Evolutionary conservation across 2,888 invertebrate genomes (phyloP).

Genomic region (Sepiola atlantica): DNA sequence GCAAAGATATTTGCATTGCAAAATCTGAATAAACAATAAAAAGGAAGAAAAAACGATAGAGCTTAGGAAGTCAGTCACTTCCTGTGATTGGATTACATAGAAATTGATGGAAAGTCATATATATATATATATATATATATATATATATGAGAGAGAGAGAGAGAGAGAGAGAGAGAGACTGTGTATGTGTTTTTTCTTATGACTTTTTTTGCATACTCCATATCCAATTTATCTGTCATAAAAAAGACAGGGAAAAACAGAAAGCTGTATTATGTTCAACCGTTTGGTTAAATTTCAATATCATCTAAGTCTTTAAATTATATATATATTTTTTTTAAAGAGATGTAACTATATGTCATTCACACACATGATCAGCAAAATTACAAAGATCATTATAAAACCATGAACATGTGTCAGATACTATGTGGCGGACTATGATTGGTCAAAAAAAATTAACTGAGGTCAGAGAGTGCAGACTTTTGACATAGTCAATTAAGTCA

Average conservation of each 20-base stretch:
- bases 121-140: too few relatives aligned
- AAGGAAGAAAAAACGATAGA: background rate
- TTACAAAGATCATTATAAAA: too few relatives aligned
- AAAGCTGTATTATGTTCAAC: background rate
- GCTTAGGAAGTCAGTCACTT: background rate
- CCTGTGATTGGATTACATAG: slow-evolving; percentile 32
- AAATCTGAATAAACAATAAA: background rate
- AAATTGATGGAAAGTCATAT: background rate
- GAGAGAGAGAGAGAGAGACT: too few relatives aligned
- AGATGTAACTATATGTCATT: background rate
- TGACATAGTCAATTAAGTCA: too few relatives aligned
- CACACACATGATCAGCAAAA: too few relatives aligned
- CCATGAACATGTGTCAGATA: too few relatives aligned
- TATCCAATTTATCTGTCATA: background rate
- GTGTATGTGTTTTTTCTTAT: too few relatives aligned
- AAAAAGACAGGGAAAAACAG: background rate
- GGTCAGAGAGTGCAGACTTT: too few relatives aligned
- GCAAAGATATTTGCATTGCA: background rate
- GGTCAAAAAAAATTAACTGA: too few relatives aligned
- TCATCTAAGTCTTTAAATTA: background rate
- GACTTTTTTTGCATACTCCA: background rate
- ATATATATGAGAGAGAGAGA: too few relatives aligned
- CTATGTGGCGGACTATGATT: too few relatives aligned
- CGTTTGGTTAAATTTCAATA: background rate
- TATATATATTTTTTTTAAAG: background rate